A percentile compares a stretch with the other conserved stretches of the same genome.
Evolutionary conservation across 2,113 vertebrate genomes (phyloP).

Genomic region (Tachysurus fulvidraco): DNA sequence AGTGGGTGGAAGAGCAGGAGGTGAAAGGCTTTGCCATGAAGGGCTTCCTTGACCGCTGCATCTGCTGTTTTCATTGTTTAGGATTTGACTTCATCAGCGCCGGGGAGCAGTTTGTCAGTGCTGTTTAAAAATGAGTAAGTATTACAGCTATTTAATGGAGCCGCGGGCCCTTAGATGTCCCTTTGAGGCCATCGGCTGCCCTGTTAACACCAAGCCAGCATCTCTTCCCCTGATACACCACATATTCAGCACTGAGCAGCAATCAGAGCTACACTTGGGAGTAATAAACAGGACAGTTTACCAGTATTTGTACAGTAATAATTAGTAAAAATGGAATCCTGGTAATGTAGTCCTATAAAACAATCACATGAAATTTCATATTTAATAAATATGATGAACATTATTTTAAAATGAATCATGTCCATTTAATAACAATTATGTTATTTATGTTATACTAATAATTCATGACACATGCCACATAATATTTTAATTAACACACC

Average conservation of each 20-base stretch:
- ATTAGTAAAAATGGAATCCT: background rate
- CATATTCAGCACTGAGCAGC: conserved; percentile 13
- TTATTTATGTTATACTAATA: background rate
- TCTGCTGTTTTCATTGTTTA: conserved; percentile 48
- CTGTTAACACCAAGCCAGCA: conserved; percentile 33
- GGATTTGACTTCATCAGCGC: conserved; percentile 35
- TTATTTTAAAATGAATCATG: background rate
- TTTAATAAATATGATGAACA: background rate
- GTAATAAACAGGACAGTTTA: background rate
- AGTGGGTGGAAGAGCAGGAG: conserved; percentile 48
- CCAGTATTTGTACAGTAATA: background rate
- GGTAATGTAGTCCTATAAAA: background rate
- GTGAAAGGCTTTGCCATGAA: conserved; percentile 35
- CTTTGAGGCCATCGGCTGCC: conserved; percentile 31
- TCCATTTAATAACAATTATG: background rate
- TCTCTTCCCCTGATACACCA: background rate
- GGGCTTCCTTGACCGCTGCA: conserved; percentile 48
- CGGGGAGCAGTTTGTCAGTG: conserved; percentile 45
- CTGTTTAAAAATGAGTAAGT: conserved; percentile 54
- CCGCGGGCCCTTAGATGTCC: conserved; percentile 27
- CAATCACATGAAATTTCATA: no score
- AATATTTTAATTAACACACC: background rate
- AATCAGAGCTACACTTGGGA: background rate
- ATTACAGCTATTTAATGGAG: conserved; percentile 42
- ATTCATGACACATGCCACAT: background rate